Conservation (phyloP, 2,797 vertebrate species). For the Catamblyrhynchus diadema region DNA sequence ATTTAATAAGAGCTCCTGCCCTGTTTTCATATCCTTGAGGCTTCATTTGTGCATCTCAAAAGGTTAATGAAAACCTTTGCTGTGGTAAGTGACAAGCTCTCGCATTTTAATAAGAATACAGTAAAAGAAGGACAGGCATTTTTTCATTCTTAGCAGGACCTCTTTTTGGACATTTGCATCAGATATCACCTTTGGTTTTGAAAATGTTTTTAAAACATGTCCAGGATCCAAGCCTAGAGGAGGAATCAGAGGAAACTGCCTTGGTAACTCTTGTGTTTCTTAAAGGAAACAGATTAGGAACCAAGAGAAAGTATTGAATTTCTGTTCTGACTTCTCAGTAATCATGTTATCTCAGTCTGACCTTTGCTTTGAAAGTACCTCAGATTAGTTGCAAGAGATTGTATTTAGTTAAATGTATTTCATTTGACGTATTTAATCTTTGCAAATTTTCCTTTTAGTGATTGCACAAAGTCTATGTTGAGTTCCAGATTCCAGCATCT, state of each 20-base stretch:
- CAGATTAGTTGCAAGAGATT: not conserved
- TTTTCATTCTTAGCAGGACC: not conserved
- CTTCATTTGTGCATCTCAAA: not conserved
- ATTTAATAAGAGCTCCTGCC: not conserved
- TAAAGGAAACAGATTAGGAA: not conserved
- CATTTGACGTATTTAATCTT: not conserved
- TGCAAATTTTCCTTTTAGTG: not conserved
- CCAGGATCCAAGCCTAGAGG: not conserved
- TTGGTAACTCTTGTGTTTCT: not conserved
- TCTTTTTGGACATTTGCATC: not conserved
- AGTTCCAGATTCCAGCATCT: not conserved
- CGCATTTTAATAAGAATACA: not conserved
- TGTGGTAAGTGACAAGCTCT: not conserved
- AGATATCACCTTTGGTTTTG: not conserved
- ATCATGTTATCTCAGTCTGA: not conserved
- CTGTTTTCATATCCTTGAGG: not conserved
- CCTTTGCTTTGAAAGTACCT: not conserved
- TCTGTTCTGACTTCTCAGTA: not conserved
- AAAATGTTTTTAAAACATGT: not conserved
- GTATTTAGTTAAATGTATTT: not conserved
- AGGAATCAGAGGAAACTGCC: not conserved
- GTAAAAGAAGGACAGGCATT: not conserved
- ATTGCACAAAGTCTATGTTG: not conserved
- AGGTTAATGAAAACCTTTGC: not conserved
- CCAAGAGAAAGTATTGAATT: not conserved